Conservation (phyloP, 2,888 invertebrate species). For the Eubasilissa splendida region DNA sequence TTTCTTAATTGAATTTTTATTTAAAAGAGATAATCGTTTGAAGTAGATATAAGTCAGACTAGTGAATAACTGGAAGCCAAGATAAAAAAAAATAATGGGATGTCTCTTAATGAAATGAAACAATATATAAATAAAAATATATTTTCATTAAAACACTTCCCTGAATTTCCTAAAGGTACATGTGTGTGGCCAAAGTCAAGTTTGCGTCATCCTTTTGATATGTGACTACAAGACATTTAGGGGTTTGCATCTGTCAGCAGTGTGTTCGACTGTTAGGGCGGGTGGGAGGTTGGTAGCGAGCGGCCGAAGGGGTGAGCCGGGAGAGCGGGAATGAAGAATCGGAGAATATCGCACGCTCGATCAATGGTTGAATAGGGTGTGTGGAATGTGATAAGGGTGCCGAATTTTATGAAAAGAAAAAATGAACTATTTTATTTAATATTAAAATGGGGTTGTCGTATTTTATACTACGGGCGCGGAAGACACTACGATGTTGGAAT, state of each 20-base stretch:
- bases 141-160: neutral
- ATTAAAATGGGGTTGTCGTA: too few relatives aligned
- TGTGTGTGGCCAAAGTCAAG: constrained; percentile 21
- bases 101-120: neutral
- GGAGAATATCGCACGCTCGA: neutral
- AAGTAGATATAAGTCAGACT: too few relatives aligned
- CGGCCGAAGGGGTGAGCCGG: neutral
- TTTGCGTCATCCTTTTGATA: constrained; percentile 36
- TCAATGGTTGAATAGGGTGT: constrained; percentile 12
- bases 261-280: constrained; percentile 15
- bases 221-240: constrained; percentile 36
- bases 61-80: too few relatives aligned
- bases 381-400: constrained; percentile 23
- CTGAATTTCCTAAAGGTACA: neutral
- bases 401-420: neutral
- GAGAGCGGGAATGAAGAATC: neutral
- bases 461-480: too few relatives aligned
- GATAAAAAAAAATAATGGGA: neutral
- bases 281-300: neutral
- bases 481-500: too few relatives aligned
- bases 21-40: too few relatives aligned
- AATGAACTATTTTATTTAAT: too few relatives aligned
- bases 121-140: neutral
- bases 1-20: too few relatives aligned
- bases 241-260: constrained; percentile 38